Evolutionary conservation across 1,140 invertebrate genomes (phyloP).

Genomic region (Pseudomyrmex pallidus): DNA sequence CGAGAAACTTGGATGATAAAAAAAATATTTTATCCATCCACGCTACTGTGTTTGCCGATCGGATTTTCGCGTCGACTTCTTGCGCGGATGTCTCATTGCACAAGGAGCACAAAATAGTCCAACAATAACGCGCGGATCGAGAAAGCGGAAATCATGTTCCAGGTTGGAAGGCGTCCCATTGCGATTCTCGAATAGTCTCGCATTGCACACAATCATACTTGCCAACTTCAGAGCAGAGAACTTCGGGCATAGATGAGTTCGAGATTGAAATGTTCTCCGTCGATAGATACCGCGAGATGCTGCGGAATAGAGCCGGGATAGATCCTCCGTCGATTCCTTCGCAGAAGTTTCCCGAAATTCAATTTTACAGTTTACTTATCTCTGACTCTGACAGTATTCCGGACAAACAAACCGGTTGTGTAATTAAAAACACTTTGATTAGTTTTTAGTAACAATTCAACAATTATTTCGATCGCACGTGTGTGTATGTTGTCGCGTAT

Average conservation of each 20-base stretch:
- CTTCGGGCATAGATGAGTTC: conserved; percentile 55
- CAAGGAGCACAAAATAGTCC: conserved; percentile 22
- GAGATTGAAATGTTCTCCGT: conserved; percentile 61
- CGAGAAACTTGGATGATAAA: not conserved
- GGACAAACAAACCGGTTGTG: not conserved
- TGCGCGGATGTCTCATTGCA: conserved; percentile 20
- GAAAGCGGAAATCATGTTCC: conserved; percentile 53
- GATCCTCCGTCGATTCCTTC: conserved; percentile 11
- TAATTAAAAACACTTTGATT: conserved; percentile 1
- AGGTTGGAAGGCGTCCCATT: conserved; percentile 2
- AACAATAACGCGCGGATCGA: conserved; percentile 46
- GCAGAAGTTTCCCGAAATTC: conserved; percentile 43
- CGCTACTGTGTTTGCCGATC: conserved; percentile 18
- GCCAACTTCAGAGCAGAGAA: conserved; percentile 39
- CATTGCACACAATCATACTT: conserved; percentile 62
- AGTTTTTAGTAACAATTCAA: not conserved
- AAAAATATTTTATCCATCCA: not conserved
- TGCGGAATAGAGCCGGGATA: conserved; percentile 38
- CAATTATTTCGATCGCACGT: too few relatives aligned
- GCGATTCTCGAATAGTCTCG: conserved; percentile 45
- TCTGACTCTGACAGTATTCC: not conserved
- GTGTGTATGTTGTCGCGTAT: too few relatives aligned
- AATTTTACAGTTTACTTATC: conserved; percentile 29
- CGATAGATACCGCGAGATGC: conserved; percentile 34
- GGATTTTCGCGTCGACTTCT: not conserved